Evolutionary conservation across 2,888 invertebrate genomes (phyloP), one percentile per base, ranked within the genome.

Genomic region (Daptonema setosum): DNA sequence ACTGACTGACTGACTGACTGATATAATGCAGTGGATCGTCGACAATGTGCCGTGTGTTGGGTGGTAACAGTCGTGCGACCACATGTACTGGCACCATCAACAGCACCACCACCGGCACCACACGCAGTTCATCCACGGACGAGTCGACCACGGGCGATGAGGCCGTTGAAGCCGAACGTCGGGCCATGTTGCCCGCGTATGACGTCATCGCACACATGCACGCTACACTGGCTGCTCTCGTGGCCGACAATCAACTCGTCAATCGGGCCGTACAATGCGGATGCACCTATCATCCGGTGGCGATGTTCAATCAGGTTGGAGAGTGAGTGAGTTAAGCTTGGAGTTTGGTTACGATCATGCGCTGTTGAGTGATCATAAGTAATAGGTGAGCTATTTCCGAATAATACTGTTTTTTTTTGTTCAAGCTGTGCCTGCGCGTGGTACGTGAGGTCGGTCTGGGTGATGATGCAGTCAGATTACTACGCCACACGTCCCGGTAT

Each of bases 401-500:
- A 35, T 35, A 8, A 35, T 17, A 35, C 8, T 35, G 45, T n/a
- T 45, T 45, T 45, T 45, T 45, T 35, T 53, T 5, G 11, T 3
- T 56, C 41, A 79, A 82, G 76, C 80, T 87, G 61, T 81, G 87
- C 57, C 73, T 93, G 65, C 80, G 90, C 8, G 87, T 88, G 1
- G 88, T 91, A 20, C 80, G 91, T 52, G 91, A 93, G 75, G 85
- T 87, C 74, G 87, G 88, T 67, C 78, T 90, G 59, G 91, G 91
- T 0, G 91, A 93, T 72, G 79, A 81, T 17, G 83, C 85, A 20
- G 82, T 84, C 5, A 83, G 84, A 71, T 78, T 85, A 64, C 74
- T 85, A 55, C 41, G 30, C 11, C 35, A 52, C 48, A 14, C 35
- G 5, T 11, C 8, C 2, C 54, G 41, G 26, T 54, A 26, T 26